Base-by-base conservation (phyloP, 2,888 invertebrate genomes). In the Acleris literana region DNA sequence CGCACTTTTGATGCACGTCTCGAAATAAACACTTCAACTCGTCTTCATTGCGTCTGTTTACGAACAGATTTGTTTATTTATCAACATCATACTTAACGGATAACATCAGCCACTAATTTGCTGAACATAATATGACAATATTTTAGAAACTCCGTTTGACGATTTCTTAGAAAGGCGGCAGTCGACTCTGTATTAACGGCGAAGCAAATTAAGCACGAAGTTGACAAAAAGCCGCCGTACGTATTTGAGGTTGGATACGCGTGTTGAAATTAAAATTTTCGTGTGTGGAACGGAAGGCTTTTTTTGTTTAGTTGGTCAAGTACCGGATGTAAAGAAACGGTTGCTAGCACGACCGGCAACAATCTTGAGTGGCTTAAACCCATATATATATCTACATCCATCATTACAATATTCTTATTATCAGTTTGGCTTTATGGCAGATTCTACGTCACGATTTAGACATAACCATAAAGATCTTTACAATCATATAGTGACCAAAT, bases 211-310 rank as follows among this genome's bases (percentile, higher is more conserved):
- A 88, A 82, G 85, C 80, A 81, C 84, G 82, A 78, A 83, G 84
- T 84, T 86, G 85, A 88, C 88, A 89, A 89, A 88, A 88, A 86
- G 80, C 72, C 68, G 69, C 72, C 73, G 66, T 70, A 71, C 74
- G 76, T 22, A 53, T 55, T 76, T 70, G 71, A 75, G 71, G 68
- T 71, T 70, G 76, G 78, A 81, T 76, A 76, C 74, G 76, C 76
- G 80, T 76, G 71, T 77, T 77, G 77, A 84, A 90, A 89, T 90
- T 83, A 83, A 83, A 86, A 84, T 85, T 76, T n/a, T 86, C 83
- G 84, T 88, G 85, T 87, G 88, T 86, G 88, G 87, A 90, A 88
- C 90, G 89, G 88, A 88, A 88, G 86, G 83, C 85, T 84, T 85
- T 83, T 84, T 82, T 75, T 80, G 73, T 75, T 78, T 78, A 82